Conservation (phyloP, 1,140 invertebrate genomes). For the Ladona fulva region DNA sequence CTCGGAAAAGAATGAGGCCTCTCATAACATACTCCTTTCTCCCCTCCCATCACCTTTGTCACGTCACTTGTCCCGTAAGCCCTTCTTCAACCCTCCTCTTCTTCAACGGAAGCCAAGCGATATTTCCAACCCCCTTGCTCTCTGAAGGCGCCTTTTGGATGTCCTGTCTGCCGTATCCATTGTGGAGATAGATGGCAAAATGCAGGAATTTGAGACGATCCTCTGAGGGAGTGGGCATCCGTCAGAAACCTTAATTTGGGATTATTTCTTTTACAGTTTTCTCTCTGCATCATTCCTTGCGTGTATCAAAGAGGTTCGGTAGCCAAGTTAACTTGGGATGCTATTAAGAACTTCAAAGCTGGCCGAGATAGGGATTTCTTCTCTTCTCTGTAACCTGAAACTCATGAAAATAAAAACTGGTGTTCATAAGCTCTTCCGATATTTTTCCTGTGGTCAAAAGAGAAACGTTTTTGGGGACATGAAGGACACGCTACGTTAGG, state of each 20-base stretch:
- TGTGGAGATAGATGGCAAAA: not conserved
- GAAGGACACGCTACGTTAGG: too few relatives aligned
- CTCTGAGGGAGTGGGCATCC: not conserved
- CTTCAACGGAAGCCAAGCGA: not conserved
- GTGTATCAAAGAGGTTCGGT: not conserved
- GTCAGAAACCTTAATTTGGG: not conserved
- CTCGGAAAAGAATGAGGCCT: not conserved
- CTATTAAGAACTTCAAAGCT: not conserved
- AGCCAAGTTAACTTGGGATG: not conserved
- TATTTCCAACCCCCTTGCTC: not conserved
- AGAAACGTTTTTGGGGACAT: not conserved
- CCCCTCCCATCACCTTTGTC: not conserved
- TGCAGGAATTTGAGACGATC: not conserved
- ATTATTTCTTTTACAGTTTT: not conserved
- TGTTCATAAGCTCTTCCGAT: not conserved
- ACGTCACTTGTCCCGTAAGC: not conserved
- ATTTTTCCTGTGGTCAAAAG: not conserved
- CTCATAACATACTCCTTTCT: too few relatives aligned
- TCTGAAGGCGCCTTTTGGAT: not conserved
- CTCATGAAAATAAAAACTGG: not conserved
- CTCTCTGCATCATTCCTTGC: not conserved
- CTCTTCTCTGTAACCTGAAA: not conserved
- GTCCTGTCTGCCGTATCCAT: not conserved
- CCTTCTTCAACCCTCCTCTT: not conserved
- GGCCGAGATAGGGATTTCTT: not conserved